Base-by-base conservation (phyloP, 30 jellyfish, hydroid and myxozoan species). In the Clytia hemisphaerica region DNA sequence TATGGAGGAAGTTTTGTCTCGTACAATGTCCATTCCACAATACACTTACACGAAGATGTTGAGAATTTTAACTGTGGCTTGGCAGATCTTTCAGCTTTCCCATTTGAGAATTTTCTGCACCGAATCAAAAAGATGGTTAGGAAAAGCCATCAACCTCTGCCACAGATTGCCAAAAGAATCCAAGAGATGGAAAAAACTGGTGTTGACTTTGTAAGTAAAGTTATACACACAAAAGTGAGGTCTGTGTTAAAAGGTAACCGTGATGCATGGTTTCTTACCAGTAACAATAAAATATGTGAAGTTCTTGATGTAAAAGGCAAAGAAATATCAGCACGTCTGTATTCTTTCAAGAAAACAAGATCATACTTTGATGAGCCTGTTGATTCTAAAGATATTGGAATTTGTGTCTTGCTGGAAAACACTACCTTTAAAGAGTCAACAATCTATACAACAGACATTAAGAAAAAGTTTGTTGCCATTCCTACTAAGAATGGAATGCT, bases 1-100 rank as follows among this genome's bases (percentile, higher is more conserved):
- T 57, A 57, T 57, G 70, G 70, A 5, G 70, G 30, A n/a, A 4
- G 51, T 31, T 57, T 57, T 22, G 49, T 57, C 3, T 57, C 70
- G 5, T 57, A 57, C 49, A 57, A 57, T 0, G 70, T 57, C 16
- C 70, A 57, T 22, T 57, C 70, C 4, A 22, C 30, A 51, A 22
- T 57, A 5, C 70, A 57, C 35, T 5, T 57, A 21, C 70, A 57
- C 50, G 45, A 57, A 45, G 70, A 57, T 57, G 55, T 57, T 7
- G 51, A 57, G 1, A 57, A 57, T 2, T 57, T 57, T 5, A 37
- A 57, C 25, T 57, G 70, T 57, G 70, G 70, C 0, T 31, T 57
- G 6, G 44, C 25, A 22, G 50, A 57, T 10, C 16, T 57, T 5
- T 57, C 70, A n/a, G 70, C 70, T 21, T 57, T 42, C 30, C 70